Percentiles rank a stretch among this genome's conserved stretches.
Conservation (phyloP, 2,888 invertebrate species). For the Eurois occulta region DNA sequence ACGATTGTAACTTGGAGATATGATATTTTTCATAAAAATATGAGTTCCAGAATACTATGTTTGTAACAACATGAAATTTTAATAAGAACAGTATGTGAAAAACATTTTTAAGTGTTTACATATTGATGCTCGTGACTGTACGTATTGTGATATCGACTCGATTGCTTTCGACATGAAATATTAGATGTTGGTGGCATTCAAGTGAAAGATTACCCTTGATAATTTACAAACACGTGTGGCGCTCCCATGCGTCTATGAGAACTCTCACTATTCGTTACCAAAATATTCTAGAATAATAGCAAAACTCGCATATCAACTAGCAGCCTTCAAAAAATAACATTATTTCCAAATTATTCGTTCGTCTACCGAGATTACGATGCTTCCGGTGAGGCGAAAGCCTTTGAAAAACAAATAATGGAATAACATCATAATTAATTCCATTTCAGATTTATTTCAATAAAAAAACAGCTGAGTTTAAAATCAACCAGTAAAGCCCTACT, state of each 20-base stretch:
- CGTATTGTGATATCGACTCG: background rate
- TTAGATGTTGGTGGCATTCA: background rate
- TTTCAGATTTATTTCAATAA: slow-evolving; percentile 22
- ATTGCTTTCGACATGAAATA: background rate
- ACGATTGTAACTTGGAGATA: too few relatives aligned
- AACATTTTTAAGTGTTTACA: too few relatives aligned
- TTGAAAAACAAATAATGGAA: slow-evolving; percentile 55
- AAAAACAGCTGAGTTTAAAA: background rate
- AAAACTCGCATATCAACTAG: background rate
- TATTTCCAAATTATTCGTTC: background rate
- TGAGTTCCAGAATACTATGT: too few relatives aligned
- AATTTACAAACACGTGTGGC: background rate
- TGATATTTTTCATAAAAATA: too few relatives aligned
- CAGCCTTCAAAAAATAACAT: background rate
- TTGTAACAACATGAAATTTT: too few relatives aligned
- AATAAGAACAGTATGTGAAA: too few relatives aligned
- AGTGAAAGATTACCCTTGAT: background rate
- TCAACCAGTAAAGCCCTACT: background rate
- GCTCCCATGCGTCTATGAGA: background rate
- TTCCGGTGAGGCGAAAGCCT: slow-evolving; percentile 38
- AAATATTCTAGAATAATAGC: background rate
- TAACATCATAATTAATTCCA: slow-evolving; percentile 29
- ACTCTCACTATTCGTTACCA: background rate
- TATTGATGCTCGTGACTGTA: too few relatives aligned
- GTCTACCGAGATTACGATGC: slow-evolving; percentile 6